These are phyloP conservation scores for Prionailurus viverrinus DNA, from an alignment of 2,113 vertebrate genomes.

Conservation along the genomic window DNA sequence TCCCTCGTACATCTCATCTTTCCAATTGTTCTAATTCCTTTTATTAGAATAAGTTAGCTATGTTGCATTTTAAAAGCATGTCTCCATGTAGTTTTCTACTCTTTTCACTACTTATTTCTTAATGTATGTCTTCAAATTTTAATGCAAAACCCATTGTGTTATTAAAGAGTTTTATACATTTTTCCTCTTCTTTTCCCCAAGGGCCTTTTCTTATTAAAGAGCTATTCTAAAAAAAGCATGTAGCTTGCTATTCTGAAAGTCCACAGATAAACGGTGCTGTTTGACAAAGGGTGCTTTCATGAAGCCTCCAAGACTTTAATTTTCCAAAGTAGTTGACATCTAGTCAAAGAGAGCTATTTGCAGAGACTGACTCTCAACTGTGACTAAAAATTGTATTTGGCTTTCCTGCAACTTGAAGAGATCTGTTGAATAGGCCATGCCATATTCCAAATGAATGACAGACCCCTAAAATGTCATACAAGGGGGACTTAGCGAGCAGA, in stretches of 20 bases:
- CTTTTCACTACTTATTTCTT: neutral
- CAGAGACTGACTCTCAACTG: neutral
- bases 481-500: neutral
- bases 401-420: conserved; percentile 15
- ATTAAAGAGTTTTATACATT: neutral
- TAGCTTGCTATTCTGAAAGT: conserved; percentile 28
- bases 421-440: neutral
- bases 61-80: neutral
- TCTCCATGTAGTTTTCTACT: neutral
- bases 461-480: neutral
- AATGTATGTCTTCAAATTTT: conserved; percentile 12
- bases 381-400: conserved; percentile 33
- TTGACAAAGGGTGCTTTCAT: conserved; percentile 80
- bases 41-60: neutral
- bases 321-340: neutral
- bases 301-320: conserved; percentile 45
- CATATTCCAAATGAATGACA: neutral
- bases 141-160: conserved; percentile 7
- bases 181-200: neutral
- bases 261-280: conserved; percentile 36
- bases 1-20: neutral
- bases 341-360: conserved; percentile 13
- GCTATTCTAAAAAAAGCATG: conserved; percentile 39
- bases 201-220: conserved; percentile 40
- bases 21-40: neutral